Evolutionary conservation across 2,888 invertebrate genomes (phyloP).

Genomic region (Eledona agricola): DNA sequence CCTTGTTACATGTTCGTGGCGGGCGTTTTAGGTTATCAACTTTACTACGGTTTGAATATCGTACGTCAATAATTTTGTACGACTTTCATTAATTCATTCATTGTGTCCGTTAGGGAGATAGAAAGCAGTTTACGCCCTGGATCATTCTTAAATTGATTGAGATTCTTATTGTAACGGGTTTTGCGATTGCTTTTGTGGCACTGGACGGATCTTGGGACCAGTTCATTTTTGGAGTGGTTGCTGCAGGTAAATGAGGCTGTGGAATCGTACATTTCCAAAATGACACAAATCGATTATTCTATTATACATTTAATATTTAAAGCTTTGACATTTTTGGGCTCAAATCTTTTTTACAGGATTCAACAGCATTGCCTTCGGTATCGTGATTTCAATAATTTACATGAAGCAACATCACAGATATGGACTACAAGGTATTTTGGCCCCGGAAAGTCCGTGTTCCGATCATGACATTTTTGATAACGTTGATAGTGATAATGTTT

Average conservation of each 20-base stretch:
- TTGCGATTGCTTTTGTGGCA: no score
- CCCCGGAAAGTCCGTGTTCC: no score
- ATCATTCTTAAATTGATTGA: conserved; percentile 13
- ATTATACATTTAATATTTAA: background rate
- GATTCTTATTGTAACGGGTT: no score
- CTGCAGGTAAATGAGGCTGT: no score
- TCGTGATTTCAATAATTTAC: conserved; percentile 1
- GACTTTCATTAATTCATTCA: background rate
- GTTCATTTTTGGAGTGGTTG: no score
- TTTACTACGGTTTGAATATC: conserved; percentile 10
- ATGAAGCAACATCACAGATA: conserved; percentile 4
- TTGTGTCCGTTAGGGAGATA: conserved; percentile 16
- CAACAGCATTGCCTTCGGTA: conserved; percentile 1
- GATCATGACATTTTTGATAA: conserved; percentile 10
- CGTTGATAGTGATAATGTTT: conserved; percentile 6
- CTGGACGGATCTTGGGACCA: no score
- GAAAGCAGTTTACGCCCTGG: conserved; percentile 19
- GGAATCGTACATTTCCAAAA: conserved; percentile 3
- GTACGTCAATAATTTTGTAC: conserved; percentile 2
- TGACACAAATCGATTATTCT: background rate
- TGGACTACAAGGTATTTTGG: background rate
- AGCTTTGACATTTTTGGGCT: background rate
- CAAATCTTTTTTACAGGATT: conserved; percentile 5
- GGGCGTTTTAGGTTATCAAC: background rate
- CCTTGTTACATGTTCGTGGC: conserved; percentile 7